Conservation (phyloP, 2,113 vertebrate genomes). For the Narcine bancroftii region DNA sequence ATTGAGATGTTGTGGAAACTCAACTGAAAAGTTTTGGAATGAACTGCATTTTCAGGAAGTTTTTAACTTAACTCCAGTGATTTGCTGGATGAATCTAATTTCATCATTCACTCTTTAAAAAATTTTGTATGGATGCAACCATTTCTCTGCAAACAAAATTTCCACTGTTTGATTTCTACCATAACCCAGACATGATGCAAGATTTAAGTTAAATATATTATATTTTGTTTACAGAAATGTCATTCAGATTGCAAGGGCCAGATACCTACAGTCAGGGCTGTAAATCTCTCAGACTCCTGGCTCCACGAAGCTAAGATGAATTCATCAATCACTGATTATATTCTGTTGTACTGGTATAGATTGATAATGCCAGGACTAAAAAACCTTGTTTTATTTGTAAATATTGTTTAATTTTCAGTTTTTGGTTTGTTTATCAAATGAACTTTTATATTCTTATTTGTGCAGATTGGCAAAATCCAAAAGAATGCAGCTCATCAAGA, state of each 20-base stretch:
- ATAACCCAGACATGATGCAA: neutral
- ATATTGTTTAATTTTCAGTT: neutral
- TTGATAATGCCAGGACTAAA: neutral
- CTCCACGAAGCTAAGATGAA: neutral
- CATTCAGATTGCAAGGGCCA: neutral
- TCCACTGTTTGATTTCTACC: too few species aligned
- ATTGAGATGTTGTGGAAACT: too few species aligned
- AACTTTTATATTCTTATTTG: neutral
- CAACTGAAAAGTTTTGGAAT: too few species aligned
- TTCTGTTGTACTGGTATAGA: neutral
- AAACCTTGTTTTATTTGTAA: neutral
- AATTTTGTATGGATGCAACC: neutral
- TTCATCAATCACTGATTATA: neutral
- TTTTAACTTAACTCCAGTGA: neutral
- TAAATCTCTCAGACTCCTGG: neutral
- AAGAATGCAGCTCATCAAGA: constrained; percentile 62
- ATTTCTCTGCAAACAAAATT: too few species aligned
- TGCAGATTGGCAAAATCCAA: constrained; percentile 65
- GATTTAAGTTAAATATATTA: neutral
- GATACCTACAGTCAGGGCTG: neutral
- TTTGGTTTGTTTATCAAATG: neutral
- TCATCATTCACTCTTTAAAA: neutral
- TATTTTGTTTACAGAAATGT: neutral
- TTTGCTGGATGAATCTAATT: neutral
- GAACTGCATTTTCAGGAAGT: too few species aligned